Percentiles rank a stretch among this genome's conserved stretches.
phyloP scores from a whole-genome alignment of 2,888 invertebrate species.

The Apamea sordens region DNA sequence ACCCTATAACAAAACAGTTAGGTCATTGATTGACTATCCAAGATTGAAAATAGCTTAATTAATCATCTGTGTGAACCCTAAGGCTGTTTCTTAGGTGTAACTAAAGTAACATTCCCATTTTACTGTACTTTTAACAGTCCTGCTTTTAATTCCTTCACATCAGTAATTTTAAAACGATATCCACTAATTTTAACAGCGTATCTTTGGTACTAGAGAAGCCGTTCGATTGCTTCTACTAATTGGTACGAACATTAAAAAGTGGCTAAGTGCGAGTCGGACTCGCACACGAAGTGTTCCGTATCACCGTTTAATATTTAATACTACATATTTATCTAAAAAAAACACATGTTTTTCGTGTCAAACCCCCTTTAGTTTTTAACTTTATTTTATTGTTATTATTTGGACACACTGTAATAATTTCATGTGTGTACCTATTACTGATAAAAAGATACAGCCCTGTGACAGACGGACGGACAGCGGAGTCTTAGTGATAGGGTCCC shows the following conservation, averaged over 20 bases:
- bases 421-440: not conserved
- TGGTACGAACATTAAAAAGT: slow-evolving; percentile 22
- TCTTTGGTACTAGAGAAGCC: slow-evolving; percentile 21
- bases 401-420: not conserved
- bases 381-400: not conserved
- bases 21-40: not conserved
- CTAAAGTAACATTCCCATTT: slow-evolving; percentile 4
- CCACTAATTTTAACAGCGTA: slow-evolving; percentile 19
- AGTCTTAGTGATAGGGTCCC: not conserved
- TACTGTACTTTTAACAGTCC: not conserved
- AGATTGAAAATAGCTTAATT: not conserved
- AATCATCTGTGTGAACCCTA: not conserved
- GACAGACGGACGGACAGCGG: not conserved
- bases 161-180: slow-evolving; percentile 29
- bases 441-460: not conserved
- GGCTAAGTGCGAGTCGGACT: not conserved
- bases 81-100: not conserved
- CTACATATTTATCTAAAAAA: not conserved
- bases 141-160: slow-evolving; percentile 4
- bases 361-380: not conserved
- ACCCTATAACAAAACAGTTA: not conserved
- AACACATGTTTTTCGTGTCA: not conserved
- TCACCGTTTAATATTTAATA: not conserved
- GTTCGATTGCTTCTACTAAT: slow-evolving; percentile 37
- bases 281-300: not conserved